These are phyloP conservation scores for Platyura marginata DNA, from an alignment of 1,140 invertebrate species.

Conservation along the genomic window DNA sequence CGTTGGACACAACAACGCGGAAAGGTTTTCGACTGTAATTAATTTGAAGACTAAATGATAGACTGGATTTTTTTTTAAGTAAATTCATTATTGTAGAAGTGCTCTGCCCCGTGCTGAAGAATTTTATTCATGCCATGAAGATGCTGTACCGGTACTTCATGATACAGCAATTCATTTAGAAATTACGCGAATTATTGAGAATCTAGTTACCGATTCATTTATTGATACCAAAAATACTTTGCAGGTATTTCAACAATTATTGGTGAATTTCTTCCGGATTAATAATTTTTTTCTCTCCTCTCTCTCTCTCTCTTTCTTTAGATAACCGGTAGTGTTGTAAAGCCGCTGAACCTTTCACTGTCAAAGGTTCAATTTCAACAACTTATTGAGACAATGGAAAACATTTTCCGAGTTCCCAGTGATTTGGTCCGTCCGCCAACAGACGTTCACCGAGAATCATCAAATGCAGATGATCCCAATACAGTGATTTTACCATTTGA, in stretches of 20 bases:
- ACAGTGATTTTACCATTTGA: slow-evolving; percentile 7
- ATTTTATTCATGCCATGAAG: slow-evolving; percentile 14
- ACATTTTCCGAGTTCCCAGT: slow-evolving; percentile 17
- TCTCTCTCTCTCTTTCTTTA: slow-evolving; percentile 19
- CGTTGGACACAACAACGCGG: slow-evolving; percentile 35
- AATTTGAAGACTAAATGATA: not conserved
- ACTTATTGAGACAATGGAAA: slow-evolving; percentile 53
- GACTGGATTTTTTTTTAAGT: not conserved
- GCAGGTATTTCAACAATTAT: slow-evolving; percentile 1
- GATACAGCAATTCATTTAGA: slow-evolving; percentile 59
- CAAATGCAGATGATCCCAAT: not conserved
- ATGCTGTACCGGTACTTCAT: slow-evolving; percentile 21
- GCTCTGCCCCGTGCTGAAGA: slow-evolving; percentile 14
- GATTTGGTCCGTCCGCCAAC: slow-evolving; percentile 6
- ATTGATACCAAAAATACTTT: not conserved
- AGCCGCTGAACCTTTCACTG: slow-evolving; percentile 64
- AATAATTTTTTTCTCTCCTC: not conserved
- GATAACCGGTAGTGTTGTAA: slow-evolving; percentile 62
- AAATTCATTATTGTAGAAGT: not conserved
- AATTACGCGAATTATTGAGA: slow-evolving; percentile 11
- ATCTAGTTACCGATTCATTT: not conserved
- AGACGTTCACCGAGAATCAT: not conserved
- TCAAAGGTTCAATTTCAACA: slow-evolving; percentile 78
- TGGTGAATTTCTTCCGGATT: not conserved
- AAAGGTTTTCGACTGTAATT: slow-evolving; percentile 13